Base-by-base conservation (phyloP, 1,140 invertebrate genomes). In the Gonioctena quinquepunctata region DNA sequence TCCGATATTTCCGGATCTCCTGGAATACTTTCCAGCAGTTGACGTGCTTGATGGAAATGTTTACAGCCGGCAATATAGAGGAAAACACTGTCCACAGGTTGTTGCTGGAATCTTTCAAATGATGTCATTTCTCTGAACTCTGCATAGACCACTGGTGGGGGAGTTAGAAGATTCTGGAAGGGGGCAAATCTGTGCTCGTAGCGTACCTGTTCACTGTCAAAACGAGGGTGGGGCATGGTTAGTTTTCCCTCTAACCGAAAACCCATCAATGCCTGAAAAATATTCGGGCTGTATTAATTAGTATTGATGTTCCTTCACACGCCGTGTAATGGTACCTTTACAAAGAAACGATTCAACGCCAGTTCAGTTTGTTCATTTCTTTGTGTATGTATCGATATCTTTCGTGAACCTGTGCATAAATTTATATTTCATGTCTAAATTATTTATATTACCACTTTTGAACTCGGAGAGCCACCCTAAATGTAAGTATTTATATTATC, bases 171-270 rank as follows among this genome's bases (percentile, higher is more conserved):
- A 23, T 90, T 89, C 19, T 90, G 90, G 80, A 99, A 96, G 4
- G 96, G 94, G 8, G 91, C 89, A 86, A 99, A 95, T 67, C 97
- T 89, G 72, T 98, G 96, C 79, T 97, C 94, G 83, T 97, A 99
- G 33, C 96, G 89, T 11, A 98, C 94, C 79, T 93, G 89, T 84
- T 99, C 97, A 79, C 91, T 94, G 83, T 98, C 96, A 85, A 98
- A 98, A 81, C 94, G 88, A 28, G 93, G 91, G 79, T 93, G 88
- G 0, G 94, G 93, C 74, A 94, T 90, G 73, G 87, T 88, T 56
- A 94, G 84, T 81, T 90, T 90, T 7, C 87, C 87, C 80, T 93
- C 91, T 75, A 92, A 83, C 49, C 87, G 85, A 69, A 95, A 90
- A 25, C 90, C 93, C 52, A 92, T 83, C 74, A 93, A 87, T 48